Conservation (phyloP, 1,140 invertebrate genomes). For the Caerostris extrusa region DNA sequence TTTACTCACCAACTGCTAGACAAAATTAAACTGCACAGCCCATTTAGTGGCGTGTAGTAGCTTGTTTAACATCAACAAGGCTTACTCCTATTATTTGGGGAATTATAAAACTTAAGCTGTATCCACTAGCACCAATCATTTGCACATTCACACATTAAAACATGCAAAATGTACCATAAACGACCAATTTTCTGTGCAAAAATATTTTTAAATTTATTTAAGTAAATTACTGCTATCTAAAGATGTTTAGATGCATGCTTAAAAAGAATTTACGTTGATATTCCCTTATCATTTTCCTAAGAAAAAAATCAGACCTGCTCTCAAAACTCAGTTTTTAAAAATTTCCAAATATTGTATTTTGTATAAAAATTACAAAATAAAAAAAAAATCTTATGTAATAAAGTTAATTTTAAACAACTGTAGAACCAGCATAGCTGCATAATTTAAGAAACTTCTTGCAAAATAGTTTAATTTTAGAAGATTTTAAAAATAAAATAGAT, state of each 20-base stretch:
- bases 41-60: constrained; percentile 75
- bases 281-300: no score
- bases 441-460: neutral
- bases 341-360: no score
- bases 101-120: constrained; percentile 78
- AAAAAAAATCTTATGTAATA: no score
- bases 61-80: constrained; percentile 78
- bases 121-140: constrained; percentile 76
- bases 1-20: constrained; percentile 79
- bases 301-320: no score
- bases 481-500: neutral
- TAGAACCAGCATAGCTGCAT: no score
- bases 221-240: neutral
- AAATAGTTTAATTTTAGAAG: neutral
- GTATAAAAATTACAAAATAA: no score
- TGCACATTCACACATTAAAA: constrained; percentile 76
- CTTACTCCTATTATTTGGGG: constrained; percentile 79
- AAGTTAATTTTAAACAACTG: no score
- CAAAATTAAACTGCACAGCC: constrained; percentile 78
- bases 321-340: no score
- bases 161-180: constrained; percentile 59
- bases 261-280: neutral
- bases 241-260: neutral
- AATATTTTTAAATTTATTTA: neutral
- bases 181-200: neutral